phyloP scores from a whole-genome alignment of 2,113 vertebrate species.

The Petroica traversi region DNA sequence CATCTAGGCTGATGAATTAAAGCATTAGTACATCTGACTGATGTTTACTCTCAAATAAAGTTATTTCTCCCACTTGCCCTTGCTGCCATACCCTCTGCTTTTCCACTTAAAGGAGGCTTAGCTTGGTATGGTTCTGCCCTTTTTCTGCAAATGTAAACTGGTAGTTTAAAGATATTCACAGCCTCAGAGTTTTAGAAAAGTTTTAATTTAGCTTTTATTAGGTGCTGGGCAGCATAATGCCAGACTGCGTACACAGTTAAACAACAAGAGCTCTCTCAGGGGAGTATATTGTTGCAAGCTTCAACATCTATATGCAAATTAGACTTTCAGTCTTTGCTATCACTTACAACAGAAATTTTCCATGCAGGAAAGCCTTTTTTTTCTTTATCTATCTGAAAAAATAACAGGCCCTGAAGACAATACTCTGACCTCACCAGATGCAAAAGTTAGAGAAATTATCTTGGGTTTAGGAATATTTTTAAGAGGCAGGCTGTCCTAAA shows the following conservation, averaged over 20 bases:
- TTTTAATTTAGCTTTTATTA: slow-evolving; percentile 80
- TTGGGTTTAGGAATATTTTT: not conserved
- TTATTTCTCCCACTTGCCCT: slow-evolving; percentile 12
- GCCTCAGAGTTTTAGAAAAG: slow-evolving; percentile 64
- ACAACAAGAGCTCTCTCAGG: slow-evolving; percentile 70
- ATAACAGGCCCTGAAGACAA: slow-evolving; percentile 49
- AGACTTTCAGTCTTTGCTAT: slow-evolving; percentile 67
- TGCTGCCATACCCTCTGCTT: not conserved
- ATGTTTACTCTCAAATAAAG: slow-evolving; percentile 20
- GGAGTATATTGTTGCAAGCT: slow-evolving; percentile 71
- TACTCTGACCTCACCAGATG: not conserved
- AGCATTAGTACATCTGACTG: slow-evolving; percentile 21
- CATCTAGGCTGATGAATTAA: slow-evolving; percentile 44
- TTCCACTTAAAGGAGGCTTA: slow-evolving; percentile 38
- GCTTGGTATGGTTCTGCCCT: not conserved
- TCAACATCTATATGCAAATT: slow-evolving; percentile 80
- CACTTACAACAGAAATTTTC: slow-evolving; percentile 74
- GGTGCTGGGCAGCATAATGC: slow-evolving; percentile 51
- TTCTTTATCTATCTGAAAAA: slow-evolving; percentile 16
- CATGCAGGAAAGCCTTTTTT: slow-evolving; percentile 45
- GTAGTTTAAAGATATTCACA: slow-evolving; percentile 56
- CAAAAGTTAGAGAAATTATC: not conserved
- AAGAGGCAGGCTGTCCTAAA: not conserved
- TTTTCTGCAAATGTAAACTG: slow-evolving; percentile 60
- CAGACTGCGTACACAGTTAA: slow-evolving; percentile 74